Base-by-base conservation (phyloP, 1,140 invertebrate species). In the Drosophila lini region DNA sequence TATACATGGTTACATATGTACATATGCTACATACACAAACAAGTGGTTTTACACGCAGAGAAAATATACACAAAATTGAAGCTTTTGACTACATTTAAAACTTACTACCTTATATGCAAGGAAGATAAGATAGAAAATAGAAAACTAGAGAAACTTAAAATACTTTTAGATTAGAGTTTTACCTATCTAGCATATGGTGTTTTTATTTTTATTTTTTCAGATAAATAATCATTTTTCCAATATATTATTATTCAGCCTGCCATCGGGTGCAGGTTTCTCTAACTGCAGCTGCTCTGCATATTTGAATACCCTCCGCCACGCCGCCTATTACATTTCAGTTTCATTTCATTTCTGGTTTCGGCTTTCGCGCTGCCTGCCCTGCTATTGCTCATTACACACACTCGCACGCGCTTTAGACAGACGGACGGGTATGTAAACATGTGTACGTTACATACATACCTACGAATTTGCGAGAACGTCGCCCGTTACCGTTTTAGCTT, bases 401-500 rank as follows among this genome's bases (percentile, higher is more conserved):
- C 53, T 48, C 41, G 41, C 32, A 45, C 36, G 60, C 13, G 62
- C 58, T 70, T 67, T 57, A 76, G 65, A 69, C 71, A 80, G 67
- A 75, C 53, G 58, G 74, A 55, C 60, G 55, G 36, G 71, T 75
- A 68, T 79, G 52, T 65, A 77, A 73, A 42, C 59, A 71, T 50
- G 63, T 64, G 42, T 67, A 69, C 32, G 36, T 63, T 80, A 80
- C 58, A 62, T 80, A 80, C 62, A 62, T 80, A 80, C 62, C 73
- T 75, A 76, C 74, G 57, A 77, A 81, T 75, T 80, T 83, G 68
- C 47, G 75, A 89, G 80, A 78, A 80, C 78, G 83, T 81, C 68
- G 81, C 58, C 55, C 76, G 83, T 89, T 89, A 89, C 83, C 84
- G 83, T 83, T 88, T 88, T 83, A 89, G 80, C 82, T 84, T 77